Percentiles rank a stretch among this genome's conserved stretches.
Evolutionary conservation across 1,140 invertebrate genomes (phyloP).

Genomic region (Samia ricini): DNA sequence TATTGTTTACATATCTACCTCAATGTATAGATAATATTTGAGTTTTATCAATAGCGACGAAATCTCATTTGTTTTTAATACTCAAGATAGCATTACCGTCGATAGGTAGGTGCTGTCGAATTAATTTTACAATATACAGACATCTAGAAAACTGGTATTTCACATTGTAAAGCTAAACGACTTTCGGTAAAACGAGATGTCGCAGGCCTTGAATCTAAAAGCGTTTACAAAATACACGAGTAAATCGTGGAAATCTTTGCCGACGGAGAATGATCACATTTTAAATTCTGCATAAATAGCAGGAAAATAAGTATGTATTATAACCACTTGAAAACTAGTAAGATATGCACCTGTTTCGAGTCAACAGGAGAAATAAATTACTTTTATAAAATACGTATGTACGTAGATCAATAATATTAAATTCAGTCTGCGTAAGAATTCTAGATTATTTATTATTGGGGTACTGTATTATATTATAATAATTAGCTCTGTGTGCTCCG

Average conservation of each 20-base stretch:
- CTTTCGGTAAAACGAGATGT: constrained; percentile 61
- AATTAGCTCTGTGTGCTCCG: no score
- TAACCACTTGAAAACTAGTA: neutral
- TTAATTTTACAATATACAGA: constrained; percentile 30
- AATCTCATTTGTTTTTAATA: no score
- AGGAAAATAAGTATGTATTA: neutral
- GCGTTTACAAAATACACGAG: constrained; percentile 45
- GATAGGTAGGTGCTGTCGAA: neutral
- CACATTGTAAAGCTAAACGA: constrained; percentile 57
- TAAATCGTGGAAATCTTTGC: constrained; percentile 29
- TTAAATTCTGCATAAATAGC: constrained; percentile 34
- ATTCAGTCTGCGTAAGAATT: neutral
- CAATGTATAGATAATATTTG: no score
- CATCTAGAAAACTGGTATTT: constrained; percentile 42
- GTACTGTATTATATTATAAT: no score
- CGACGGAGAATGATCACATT: constrained; percentile 35
- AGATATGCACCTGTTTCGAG: neutral
- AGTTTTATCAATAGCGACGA: no score
- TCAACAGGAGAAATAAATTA: neutral
- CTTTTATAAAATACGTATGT: neutral
- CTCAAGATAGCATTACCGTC: no score
- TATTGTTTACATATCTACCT: no score
- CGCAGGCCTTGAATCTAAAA: constrained; percentile 55
- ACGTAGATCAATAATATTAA: neutral
- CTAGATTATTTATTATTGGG: neutral